phyloP scores from a whole-genome alignment of 2,797 vertebrate species.

The Rhynchotus rufescens region DNA sequence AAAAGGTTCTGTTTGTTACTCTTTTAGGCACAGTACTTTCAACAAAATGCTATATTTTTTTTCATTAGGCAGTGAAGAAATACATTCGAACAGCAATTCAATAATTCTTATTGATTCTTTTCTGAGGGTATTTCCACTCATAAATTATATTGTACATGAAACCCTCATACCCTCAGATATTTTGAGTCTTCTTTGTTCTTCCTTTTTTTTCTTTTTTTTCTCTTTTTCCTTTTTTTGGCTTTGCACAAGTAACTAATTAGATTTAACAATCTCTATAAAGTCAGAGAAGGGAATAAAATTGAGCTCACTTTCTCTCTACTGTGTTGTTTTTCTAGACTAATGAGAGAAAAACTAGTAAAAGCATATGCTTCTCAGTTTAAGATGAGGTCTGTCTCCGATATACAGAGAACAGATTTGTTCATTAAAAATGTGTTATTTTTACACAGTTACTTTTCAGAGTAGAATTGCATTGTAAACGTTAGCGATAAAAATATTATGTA shows the following conservation, averaged over 20 bases:
- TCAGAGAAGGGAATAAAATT: conserved; percentile 4
- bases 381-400: conserved; percentile 22
- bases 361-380: conserved; percentile 37
- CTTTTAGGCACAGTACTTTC: neutral
- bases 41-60: neutral
- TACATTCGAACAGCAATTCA: neutral
- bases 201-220: neutral
- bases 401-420: conserved; percentile 13
- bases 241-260: conserved; percentile 42
- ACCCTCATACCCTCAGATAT: neutral
- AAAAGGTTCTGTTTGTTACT: conserved; percentile 11
- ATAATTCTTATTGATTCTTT: neutral
- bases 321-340: conserved; percentile 22
- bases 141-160: neutral
- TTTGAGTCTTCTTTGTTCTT: neutral
- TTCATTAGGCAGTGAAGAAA: neutral
- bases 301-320: conserved; percentile 10
- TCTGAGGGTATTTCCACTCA: neutral
- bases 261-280: neutral
- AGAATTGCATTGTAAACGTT: neutral
- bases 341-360: conserved; percentile 54
- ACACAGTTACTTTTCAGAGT: conserved; percentile 26
- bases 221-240: neutral
- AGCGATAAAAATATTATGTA: neutral
- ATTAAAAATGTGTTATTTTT: conserved; percentile 47